Evolutionary conservation across 2,113 vertebrate species (phyloP).

Genomic region (Noctilio leporinus): DNA sequence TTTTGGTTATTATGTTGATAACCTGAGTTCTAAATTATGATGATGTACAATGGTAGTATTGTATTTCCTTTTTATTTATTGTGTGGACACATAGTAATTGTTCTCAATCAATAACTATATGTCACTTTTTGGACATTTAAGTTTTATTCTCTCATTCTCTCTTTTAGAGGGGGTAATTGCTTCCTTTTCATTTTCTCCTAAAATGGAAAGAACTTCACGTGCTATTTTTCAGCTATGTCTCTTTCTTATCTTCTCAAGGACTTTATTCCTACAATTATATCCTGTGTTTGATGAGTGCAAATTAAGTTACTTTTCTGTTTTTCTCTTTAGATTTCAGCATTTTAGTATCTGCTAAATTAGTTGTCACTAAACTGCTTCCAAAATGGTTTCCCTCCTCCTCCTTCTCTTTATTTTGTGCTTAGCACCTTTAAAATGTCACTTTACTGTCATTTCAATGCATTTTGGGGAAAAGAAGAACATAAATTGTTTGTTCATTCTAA

Average conservation of each 20-base stretch:
- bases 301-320: not conserved
- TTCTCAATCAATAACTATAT: not conserved
- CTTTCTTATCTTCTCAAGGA: not conserved
- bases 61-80: not conserved
- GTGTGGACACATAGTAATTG: not conserved
- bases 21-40: not conserved
- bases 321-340: not conserved
- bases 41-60: not conserved
- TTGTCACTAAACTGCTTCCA: conserved; percentile 2
- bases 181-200: not conserved
- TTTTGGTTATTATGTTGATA: not conserved
- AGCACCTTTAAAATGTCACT: conserved; percentile 2
- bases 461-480: not conserved
- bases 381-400: not conserved
- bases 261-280: not conserved
- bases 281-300: not conserved
- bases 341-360: not conserved
- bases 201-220: not conserved
- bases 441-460: conserved; percentile 6
- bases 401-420: not conserved
- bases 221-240: not conserved
- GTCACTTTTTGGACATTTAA: not conserved
- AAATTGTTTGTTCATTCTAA: conserved; percentile 32
- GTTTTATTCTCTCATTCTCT: not conserved
- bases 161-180: not conserved